Base-by-base conservation (phyloP, 1,140 invertebrate genomes). In the Hyles euphorbiae region DNA sequence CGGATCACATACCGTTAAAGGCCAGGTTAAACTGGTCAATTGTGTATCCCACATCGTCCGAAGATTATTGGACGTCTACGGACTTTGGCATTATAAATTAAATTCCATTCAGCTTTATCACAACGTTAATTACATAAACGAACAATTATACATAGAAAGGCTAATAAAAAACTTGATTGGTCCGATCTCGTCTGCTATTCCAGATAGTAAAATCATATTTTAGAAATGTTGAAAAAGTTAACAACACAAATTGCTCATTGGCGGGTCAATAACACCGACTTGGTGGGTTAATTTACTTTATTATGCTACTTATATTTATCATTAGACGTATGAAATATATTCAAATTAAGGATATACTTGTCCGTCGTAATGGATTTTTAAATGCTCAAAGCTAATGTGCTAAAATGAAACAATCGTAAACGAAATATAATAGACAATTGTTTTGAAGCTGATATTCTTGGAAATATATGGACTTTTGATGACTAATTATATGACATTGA, bases 111-210 rank as follows among this genome's bases (percentile, higher is more conserved):
- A 3, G 53, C 45, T 47, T 34, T 22, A 22, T 22, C 22, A 45
- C 46, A 34, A 53, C 12, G 53, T 53, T 61, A 56, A 61, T 61
- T 55, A 48, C 59, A 56, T 11, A 48, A 2, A 56, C 47, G 22
- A 61, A 63, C 56, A 63, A 63, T 63, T 58, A 34, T 11, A 4
- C 32, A 45, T 48, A 63, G 61, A 63, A 59, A 63, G 53, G 34
- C 34, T 45, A 59, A 59, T 56, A 52, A 63, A 63, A 63, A 59
- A 61, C 59, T 51, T 34, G 54, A 56, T 53, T 48, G 46, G n/a
- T 47, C 45, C 11, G 22, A 45, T 63, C 60, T 22, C 46, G 5
- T n/a, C n/a, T 48, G 50, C 52, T 52, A 56, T 61, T 43, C 55
- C 53, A 33, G 45, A 63, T 55, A 62, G 44, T 62, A 53, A 57